These are phyloP conservation scores for Mercenaria mercenaria DNA, from an alignment of 1,140 invertebrate species.

Conservation along the genomic window DNA sequence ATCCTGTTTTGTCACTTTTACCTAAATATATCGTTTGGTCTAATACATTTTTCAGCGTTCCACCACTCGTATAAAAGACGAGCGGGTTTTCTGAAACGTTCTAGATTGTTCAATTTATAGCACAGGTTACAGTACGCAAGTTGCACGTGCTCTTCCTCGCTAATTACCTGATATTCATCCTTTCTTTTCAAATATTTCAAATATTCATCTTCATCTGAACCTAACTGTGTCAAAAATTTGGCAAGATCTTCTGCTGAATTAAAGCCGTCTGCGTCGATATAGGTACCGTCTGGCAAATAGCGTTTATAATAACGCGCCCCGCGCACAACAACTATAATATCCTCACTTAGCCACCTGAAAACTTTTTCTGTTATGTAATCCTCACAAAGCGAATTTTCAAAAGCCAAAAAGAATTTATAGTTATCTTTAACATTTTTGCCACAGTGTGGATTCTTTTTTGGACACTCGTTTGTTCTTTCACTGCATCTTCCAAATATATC, in stretches of 20 bases:
- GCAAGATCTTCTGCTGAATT: not conserved
- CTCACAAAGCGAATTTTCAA: conserved; percentile 95
- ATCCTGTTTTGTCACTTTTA: too few species aligned
- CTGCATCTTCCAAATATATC: conserved; percentile 37
- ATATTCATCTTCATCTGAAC: conserved; percentile 15
- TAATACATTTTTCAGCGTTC: not conserved
- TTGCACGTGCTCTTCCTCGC: not conserved
- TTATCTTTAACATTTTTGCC: not conserved
- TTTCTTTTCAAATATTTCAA: not conserved
- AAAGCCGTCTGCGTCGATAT: conserved; percentile 45
- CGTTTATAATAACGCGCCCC: conserved; percentile 1
- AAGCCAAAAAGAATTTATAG: conserved; percentile 83
- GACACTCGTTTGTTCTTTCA: not conserved
- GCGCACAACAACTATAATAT: conserved; percentile 28
- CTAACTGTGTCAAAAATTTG: conserved; percentile 17
- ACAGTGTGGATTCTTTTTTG: not conserved
- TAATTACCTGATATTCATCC: conserved; percentile 14
- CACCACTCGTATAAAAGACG: not conserved
- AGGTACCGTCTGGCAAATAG: conserved; percentile 12
- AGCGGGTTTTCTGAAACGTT: not conserved
- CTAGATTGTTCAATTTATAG: conserved; percentile 1
- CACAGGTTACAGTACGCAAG: conserved; percentile 23
- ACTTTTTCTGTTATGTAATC: conserved; percentile 99
- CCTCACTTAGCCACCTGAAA: conserved; percentile 87
- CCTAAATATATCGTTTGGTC: not conserved